Percentiles rank a stretch among this genome's conserved stretches.
phyloP scores from a whole-genome alignment of 2,888 invertebrate genomes.

The Nudaria mundana region DNA sequence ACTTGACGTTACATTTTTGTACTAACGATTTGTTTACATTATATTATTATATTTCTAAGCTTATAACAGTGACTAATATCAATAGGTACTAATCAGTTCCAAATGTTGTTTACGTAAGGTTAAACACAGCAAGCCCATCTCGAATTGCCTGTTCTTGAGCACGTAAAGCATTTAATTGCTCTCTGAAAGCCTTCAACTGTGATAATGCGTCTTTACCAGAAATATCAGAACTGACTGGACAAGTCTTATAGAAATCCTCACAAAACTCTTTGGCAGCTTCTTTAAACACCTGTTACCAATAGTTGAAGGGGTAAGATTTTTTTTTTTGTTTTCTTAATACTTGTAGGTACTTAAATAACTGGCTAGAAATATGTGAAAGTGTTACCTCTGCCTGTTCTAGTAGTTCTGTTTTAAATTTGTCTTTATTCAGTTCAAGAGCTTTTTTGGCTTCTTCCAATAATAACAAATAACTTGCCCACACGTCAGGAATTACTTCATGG shows the following conservation, averaged over 20 bases:
- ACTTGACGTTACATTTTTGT: too few relatives aligned
- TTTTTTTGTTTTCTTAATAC: too few relatives aligned
- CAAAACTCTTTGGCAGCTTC: conserved; percentile 85
- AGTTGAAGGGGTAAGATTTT: not conserved
- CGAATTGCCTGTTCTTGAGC: conserved; percentile 84
- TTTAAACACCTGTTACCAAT: conserved; percentile 78
- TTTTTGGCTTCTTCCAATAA: conserved; percentile 86
- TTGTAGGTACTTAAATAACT: too few relatives aligned
- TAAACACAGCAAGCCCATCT: conserved; percentile 88
- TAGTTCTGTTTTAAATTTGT: conserved; percentile 86
- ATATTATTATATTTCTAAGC: too few relatives aligned
- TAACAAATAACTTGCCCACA: conserved; percentile 87
- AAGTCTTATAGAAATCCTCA: conserved; percentile 84
- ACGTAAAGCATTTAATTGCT: conserved; percentile 79
- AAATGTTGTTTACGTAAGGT: conserved; percentile 79
- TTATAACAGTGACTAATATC: too few relatives aligned
- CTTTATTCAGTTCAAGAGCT: conserved; percentile 86
- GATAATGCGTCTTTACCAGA: conserved; percentile 79
- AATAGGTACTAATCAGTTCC: too few relatives aligned
- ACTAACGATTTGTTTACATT: too few relatives aligned
- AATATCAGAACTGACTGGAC: conserved; percentile 84
- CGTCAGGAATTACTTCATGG: conserved; percentile 80
- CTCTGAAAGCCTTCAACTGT: conserved; percentile 78
- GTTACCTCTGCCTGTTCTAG: conserved; percentile 85
- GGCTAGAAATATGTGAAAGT: too few relatives aligned